phyloP scores from a whole-genome alignment of 2,888 invertebrate genomes.

The Acanthoscelides obtectus region DNA sequence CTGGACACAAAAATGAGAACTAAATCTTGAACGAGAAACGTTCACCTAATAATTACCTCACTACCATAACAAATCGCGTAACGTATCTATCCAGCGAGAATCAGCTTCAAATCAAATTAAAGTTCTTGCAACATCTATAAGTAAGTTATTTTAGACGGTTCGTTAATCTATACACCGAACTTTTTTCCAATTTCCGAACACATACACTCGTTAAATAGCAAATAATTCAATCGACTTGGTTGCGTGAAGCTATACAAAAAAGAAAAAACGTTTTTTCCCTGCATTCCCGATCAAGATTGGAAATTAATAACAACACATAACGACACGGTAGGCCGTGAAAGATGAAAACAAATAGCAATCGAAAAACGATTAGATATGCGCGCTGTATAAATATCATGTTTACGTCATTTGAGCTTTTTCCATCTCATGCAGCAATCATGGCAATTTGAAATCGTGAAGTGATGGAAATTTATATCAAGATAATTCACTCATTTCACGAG shows the following conservation, averaged over 20 bases:
- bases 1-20: too few species aligned
- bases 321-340: neutral
- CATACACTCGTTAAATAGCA: neutral
- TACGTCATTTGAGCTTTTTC: too few species aligned
- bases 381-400: too few species aligned
- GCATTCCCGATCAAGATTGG: neutral
- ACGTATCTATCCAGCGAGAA: neutral
- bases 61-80: neutral
- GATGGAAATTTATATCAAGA: too few species aligned
- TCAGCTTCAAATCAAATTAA: neutral
- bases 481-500: too few species aligned
- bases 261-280: neutral
- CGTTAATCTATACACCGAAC: neutral
- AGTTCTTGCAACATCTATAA: neutral
- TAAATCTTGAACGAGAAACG: neutral
- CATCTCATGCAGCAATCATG: too few species aligned
- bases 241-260: neutral
- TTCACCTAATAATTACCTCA: neutral
- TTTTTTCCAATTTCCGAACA: neutral
- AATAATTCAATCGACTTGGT: neutral
- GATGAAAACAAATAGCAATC: neutral
- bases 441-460: too few species aligned
- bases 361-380: too few species aligned
- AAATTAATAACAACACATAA: neutral
- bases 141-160: neutral